Evolutionary conservation across 2,797 vertebrate species (phyloP).

Genomic region (Setipinna tenuifilis): DNA sequence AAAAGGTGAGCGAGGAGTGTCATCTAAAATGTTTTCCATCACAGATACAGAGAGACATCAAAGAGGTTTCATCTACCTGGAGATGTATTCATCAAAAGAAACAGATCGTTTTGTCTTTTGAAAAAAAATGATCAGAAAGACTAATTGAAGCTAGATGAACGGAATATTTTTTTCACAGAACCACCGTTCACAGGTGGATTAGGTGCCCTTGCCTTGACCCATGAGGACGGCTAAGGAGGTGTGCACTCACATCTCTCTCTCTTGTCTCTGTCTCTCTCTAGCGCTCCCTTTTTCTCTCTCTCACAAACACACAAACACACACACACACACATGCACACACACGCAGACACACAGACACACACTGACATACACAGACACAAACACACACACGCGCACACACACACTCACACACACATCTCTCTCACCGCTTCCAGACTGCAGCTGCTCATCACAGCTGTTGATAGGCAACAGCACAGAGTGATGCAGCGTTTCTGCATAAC

Average conservation of each 20-base stretch:
- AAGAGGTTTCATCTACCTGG: background rate
- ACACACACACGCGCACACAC: background rate
- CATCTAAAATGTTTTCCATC: background rate
- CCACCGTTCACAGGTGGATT: background rate
- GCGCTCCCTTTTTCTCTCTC: too few relatives aligned
- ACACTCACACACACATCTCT: background rate
- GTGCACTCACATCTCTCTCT: background rate
- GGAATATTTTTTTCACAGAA: background rate
- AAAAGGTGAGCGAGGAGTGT: background rate
- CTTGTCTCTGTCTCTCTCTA: too few relatives aligned
- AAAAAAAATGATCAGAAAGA: background rate
- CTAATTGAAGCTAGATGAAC: background rate
- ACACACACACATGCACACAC: background rate
- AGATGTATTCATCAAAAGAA: constrained; percentile 10
- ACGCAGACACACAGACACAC: too few relatives aligned
- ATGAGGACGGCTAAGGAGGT: background rate
- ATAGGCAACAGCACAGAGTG: background rate
- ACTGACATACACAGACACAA: too few relatives aligned
- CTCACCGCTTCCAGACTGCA: background rate
- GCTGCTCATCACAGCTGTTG: constrained; percentile 17
- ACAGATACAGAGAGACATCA: background rate
- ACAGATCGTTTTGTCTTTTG: background rate
- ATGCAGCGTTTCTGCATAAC: background rate
- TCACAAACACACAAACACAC: too few relatives aligned
- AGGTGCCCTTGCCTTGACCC: constrained; percentile 2